Conservation (phyloP, 2,797 vertebrate genomes). For the Clarias platycephalus region DNA sequence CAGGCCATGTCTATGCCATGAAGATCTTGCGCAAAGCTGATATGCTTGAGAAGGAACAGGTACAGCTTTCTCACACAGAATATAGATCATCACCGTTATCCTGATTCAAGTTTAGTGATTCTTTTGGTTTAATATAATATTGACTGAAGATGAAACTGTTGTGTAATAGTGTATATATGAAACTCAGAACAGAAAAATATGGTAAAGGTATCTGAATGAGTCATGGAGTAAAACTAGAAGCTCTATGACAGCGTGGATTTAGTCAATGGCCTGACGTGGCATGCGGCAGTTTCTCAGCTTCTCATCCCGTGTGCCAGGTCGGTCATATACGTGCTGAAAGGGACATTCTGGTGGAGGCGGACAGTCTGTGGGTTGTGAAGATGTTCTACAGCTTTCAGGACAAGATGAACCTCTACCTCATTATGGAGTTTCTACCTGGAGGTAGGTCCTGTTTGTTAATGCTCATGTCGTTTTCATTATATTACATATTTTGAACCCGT, state of each 20-base stretch:
- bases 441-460: conserved; percentile 70
- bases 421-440: conserved; percentile 99
- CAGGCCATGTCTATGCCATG: conserved; percentile 97
- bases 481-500: not conserved
- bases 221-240: not conserved
- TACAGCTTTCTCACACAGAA: conserved; percentile 54
- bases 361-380: conserved; percentile 98
- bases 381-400: conserved; percentile 99
- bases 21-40: conserved; percentile 98
- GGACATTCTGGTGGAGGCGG: conserved; percentile 96
- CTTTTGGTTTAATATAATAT: not conserved
- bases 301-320: conserved; percentile 71
- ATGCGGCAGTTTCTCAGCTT: not conserved
- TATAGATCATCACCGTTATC: not conserved
- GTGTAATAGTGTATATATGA: not conserved
- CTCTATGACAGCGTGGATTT: not conserved
- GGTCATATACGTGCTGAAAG: conserved; percentile 96
- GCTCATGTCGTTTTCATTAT: not conserved
- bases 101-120: not conserved
- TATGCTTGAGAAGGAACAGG: conserved; percentile 99
- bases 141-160: not conserved
- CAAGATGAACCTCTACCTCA: conserved; percentile 98
- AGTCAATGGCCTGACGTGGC: not conserved
- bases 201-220: not conserved
- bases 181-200: not conserved